Conservation (phyloP, 2,888 invertebrate genomes). For the Drosophila recens region DNA sequence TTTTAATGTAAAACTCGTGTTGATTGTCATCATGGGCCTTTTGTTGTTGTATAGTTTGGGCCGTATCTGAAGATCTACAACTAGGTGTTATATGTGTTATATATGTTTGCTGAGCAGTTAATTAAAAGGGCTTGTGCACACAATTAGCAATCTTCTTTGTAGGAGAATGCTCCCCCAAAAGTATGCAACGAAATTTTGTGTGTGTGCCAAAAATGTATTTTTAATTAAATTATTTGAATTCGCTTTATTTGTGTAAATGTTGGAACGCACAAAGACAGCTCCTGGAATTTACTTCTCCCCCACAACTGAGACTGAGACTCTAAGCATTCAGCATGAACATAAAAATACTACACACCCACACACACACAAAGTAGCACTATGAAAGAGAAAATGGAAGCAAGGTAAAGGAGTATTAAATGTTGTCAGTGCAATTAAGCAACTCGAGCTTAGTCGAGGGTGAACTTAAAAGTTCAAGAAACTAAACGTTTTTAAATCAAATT, state of each 20-base stretch:
- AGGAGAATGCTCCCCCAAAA: slow-evolving; percentile 36
- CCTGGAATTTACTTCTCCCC: slow-evolving; percentile 8
- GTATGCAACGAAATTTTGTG: slow-evolving; percentile 39
- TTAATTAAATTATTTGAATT: slow-evolving; percentile 72
- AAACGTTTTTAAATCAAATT: neutral
- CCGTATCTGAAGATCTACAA: slow-evolving; percentile 45
- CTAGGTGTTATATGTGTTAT: slow-evolving; percentile 45
- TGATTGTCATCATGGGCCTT: slow-evolving; percentile 42
- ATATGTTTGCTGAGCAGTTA: slow-evolving; percentile 52
- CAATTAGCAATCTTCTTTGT: slow-evolving; percentile 49
- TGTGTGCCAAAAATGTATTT: slow-evolving; percentile 49
- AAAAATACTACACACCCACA: slow-evolving; percentile 32
- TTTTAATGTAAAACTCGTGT: slow-evolving; percentile 77
- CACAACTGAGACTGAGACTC: slow-evolving; percentile 8
- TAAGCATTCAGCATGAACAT: slow-evolving; percentile 36
- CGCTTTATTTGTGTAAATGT: slow-evolving; percentile 46
- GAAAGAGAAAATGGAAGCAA: slow-evolving; percentile 3
- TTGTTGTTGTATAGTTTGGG: slow-evolving; percentile 39
- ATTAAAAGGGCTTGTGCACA: slow-evolving; percentile 55
- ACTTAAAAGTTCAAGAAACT: neutral
- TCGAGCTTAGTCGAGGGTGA: slow-evolving; percentile 30
- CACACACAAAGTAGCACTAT: slow-evolving; percentile 1
- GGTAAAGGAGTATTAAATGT: slow-evolving; percentile 56
- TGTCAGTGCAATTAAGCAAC: slow-evolving; percentile 73
- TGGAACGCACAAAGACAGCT: slow-evolving; percentile 9